phyloP scores from a whole-genome alignment of 2,888 invertebrate genomes.

The Yponomeuta cagnagella region DNA sequence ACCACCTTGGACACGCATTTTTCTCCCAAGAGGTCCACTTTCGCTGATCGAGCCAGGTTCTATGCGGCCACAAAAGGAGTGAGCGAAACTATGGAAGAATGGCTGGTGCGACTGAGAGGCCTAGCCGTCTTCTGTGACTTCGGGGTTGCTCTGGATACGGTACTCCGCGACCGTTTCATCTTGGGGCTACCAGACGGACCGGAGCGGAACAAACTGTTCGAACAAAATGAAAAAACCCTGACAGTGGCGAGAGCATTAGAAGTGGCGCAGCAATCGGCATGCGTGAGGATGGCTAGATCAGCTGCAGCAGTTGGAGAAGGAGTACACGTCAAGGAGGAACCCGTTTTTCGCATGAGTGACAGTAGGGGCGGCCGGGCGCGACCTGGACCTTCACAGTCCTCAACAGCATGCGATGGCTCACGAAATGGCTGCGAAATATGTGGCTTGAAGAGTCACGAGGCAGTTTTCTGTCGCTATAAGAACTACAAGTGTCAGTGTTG shows the following conservation, averaged over 20 bases:
- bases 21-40: too few relatives aligned
- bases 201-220: constrained; percentile 12
- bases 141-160: constrained; percentile 1
- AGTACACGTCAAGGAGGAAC: constrained; percentile 3
- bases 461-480: constrained; percentile 2
- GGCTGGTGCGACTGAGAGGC: constrained; percentile 13
- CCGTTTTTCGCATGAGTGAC: neutral
- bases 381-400: neutral
- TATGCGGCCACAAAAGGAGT: too few relatives aligned
- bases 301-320: neutral
- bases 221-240: neutral
- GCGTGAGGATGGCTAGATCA: constrained; percentile 8
- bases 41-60: too few relatives aligned
- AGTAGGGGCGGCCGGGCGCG: constrained; percentile 1
- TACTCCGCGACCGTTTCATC: constrained; percentile 16
- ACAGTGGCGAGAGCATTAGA: constrained; percentile 10
- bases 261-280: constrained; percentile 8
- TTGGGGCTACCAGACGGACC: constrained; percentile 15
- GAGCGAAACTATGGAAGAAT: constrained; percentile 7
- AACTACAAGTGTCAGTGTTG: constrained; percentile 3
- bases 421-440: constrained; percentile 5
- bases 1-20: too few relatives aligned
- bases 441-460: constrained; percentile 7
- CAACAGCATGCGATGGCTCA: neutral
- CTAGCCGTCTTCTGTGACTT: constrained; percentile 11